A percentile compares a stretch with the other conserved stretches of the same genome.
These are phyloP conservation scores for Esox masquinongy DNA, from an alignment of 2,797 vertebrate genomes.

Conservation along the genomic window DNA sequence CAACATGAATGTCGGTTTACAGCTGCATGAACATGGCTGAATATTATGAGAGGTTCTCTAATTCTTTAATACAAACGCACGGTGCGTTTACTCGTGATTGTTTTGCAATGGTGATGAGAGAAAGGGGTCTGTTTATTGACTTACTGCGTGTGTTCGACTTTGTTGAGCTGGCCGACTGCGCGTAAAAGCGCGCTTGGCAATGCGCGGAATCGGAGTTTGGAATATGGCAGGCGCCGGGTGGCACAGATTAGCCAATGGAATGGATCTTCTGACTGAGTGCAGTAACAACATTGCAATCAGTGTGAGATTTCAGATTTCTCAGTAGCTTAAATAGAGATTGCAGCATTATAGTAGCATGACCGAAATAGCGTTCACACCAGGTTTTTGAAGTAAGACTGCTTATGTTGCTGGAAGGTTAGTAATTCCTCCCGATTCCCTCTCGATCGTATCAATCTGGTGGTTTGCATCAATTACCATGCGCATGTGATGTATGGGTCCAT, in stretches of 20 bases:
- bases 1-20: background rate
- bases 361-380: background rate
- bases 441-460: background rate
- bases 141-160: background rate
- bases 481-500: background rate
- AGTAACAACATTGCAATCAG: background rate
- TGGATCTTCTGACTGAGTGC: background rate
- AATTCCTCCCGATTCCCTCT: background rate
- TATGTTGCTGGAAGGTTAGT: background rate
- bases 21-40: background rate
- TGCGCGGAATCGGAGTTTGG: background rate
- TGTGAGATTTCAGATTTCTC: background rate
- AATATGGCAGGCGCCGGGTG: background rate
- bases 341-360: background rate
- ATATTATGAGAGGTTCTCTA: background rate
- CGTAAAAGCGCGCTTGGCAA: conserved; percentile 15
- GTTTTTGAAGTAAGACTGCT: background rate
- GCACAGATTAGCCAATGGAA: background rate
- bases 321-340: background rate
- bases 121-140: background rate
- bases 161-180: background rate
- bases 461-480: background rate
- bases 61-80: background rate
- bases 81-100: background rate
- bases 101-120: background rate